phyloP scores from a whole-genome alignment of 1,140 invertebrate genomes.

The Dinothrombium tinctorium region DNA sequence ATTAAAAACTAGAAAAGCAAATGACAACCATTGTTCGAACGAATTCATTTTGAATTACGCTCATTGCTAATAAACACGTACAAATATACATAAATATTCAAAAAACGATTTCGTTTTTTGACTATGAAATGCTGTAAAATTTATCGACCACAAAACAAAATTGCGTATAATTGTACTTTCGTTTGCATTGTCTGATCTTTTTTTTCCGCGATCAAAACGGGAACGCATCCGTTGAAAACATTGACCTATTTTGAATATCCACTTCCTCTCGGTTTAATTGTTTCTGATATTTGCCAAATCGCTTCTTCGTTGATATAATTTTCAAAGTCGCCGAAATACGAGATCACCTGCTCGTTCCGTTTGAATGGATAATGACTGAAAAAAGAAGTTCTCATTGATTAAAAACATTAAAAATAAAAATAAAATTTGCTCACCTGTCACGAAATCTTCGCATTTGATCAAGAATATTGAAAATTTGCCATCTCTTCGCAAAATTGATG shows the following conservation, averaged over 20 bases:
- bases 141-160: background rate
- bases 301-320: constrained; percentile 81
- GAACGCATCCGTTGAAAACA: too few relatives aligned
- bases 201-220: too few relatives aligned
- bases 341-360: constrained; percentile 61
- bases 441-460: constrained; percentile 93
- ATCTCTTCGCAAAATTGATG: constrained; percentile 89
- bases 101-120: too few relatives aligned
- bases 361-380: constrained; percentile 16
- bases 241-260: background rate
- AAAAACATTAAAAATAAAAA: constrained; percentile 3
- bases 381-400: constrained; percentile 1
- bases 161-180: too few relatives aligned
- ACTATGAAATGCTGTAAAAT: too few relatives aligned
- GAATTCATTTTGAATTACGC: too few relatives aligned
- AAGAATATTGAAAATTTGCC: constrained; percentile 93
- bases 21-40: too few relatives aligned
- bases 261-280: constrained; percentile 62
- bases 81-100: too few relatives aligned
- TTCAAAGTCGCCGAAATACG: constrained; percentile 90
- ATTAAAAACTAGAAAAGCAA: too few relatives aligned
- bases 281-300: constrained; percentile 91
- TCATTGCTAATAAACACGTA: too few relatives aligned
- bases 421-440: constrained; percentile 40
- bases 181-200: too few relatives aligned